Evolutionary conservation across 2,888 invertebrate species (phyloP).

Genomic region (Alentia gelatinosa): DNA sequence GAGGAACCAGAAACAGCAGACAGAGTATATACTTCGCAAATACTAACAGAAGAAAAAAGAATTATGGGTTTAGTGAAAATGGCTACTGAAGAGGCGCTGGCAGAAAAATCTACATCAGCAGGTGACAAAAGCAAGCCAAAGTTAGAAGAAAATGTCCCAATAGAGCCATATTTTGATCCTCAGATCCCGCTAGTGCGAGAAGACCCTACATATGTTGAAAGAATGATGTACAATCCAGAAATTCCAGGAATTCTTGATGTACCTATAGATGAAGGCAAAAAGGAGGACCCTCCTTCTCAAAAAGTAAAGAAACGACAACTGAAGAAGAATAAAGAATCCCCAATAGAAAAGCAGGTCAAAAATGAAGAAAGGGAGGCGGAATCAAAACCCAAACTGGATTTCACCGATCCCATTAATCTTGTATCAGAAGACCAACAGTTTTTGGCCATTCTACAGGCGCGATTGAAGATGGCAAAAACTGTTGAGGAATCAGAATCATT

Average conservation of each 20-base stretch:
- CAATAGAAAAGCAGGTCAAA: not conserved
- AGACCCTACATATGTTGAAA: constrained; percentile 12
- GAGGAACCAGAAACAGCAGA: not conserved
- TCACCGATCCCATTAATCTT: not conserved
- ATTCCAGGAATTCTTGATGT: constrained; percentile 9
- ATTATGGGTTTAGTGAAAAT: not conserved
- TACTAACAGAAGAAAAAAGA: not conserved
- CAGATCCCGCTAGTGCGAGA: not conserved
- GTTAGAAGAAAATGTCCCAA: not conserved
- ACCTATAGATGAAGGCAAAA: not conserved
- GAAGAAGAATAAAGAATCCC: not conserved
- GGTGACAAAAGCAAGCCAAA: not conserved
- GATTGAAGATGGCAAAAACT: not conserved
- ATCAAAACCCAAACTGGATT: not conserved
- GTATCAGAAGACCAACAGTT: not conserved
- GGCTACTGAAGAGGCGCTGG: not conserved
- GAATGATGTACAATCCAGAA: constrained; percentile 18
- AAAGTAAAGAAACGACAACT: not conserved
- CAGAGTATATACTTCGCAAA: not conserved
- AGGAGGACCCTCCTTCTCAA: no score
- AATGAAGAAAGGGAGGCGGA: not conserved
- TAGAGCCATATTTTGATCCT: not conserved
- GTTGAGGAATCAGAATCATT: not conserved
- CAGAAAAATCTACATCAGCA: not conserved
- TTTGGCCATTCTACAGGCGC: not conserved